Evolutionary conservation across 2,888 invertebrate genomes (phyloP), one percentile per base, ranked within the genome.

Genomic region (Polia nebulosa): DNA sequence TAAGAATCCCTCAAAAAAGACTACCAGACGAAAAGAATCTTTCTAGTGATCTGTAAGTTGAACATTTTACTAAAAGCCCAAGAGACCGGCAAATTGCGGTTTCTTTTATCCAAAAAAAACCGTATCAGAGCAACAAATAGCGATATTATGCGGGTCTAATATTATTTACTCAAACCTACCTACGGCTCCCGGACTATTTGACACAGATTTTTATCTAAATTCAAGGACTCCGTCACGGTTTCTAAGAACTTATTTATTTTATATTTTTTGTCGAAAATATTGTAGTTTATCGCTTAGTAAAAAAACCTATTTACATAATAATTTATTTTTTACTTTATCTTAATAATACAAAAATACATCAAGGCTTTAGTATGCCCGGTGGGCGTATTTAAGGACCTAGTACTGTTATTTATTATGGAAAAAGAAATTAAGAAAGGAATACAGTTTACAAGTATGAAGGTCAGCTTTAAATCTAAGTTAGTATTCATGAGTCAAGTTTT

Each of bases 31-130:
- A 11, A 71, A 22, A 44, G 20, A 15, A 49, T 51, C 29, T 17
- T 1, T 25, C 8, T 51, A 5, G 8, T 25, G 29, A 39, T 62
- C 15, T 47, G 39, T 41, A 39, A 61, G 4, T 39, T 32, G 11
- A 55, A 7, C 8, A n/a, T 44, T 51, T 56, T 52, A n/a, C 15
- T 45, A 32, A 52, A 73, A 57, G 15, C 27, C 3, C 69, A 60
- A 57, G 44, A 3, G 56, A 57, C 45, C 34, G n/a, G 41, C n/a
- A 73, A 73, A 76, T 76, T 41, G 27, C 17, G 56, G 60, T 69
- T 52, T 11, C 13, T 69, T 69, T 76, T 76, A 73, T 57, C 60
- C 57, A 29, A 61, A 59, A 76, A 69, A 57, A 47, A n/a, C n/a
- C 56, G 22, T 57, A 57, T 53, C 47, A 60, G 45, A 20, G 22